Evolutionary conservation across 2,888 invertebrate species (phyloP), one percentile per base, ranked within the genome.

Genomic region (Crioceris asparagi): DNA sequence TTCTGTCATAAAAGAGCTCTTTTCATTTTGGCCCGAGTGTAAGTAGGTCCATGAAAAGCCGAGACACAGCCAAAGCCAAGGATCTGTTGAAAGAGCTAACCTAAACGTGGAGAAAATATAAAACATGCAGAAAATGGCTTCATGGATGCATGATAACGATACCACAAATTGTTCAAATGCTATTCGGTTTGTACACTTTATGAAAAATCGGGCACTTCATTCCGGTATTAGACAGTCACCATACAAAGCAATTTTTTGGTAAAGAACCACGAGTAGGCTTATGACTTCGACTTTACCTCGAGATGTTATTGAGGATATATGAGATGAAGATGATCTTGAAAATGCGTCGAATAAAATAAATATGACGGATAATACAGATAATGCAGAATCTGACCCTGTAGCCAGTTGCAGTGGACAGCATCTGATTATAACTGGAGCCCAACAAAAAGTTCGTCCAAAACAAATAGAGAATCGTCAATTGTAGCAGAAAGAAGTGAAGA

Each of bases 101-200:
- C 57, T 59, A 45, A n/a, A n/a, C n/a, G n/a, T 60, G 45, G n/a
- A n/a, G n/a, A n/a, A n/a, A n/a, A n/a, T n/a, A n/a, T n/a, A n/a
- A n/a, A 60, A 60, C 41, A 51, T 63, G 12, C 47, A 59, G 46
- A 60, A 60, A 30, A 61, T 31, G 16, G 31, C 26, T 14, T 11
- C 56, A 1, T 66, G 64, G 64, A 53, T n/a, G n/a, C n/a, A n/a
- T n/a, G n/a, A n/a, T n/a, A n/a, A n/a, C n/a, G n/a, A n/a, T n/a
- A n/a, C n/a, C n/a, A n/a, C 36, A 29, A 57, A 59, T 39, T 66
- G 63, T 64, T 56, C 54, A n/a, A 53, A 62, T 46, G 64, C 63
- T n/a, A 41, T 63, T 35, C 30, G 45, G 29, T 64, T 61, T 49
- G 48, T 64, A 16, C 63, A 66, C n/a, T n/a, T n/a, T n/a, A n/a